Base-by-base conservation (phyloP, 2,888 invertebrate genomes). In the Meteorus colon region DNA sequence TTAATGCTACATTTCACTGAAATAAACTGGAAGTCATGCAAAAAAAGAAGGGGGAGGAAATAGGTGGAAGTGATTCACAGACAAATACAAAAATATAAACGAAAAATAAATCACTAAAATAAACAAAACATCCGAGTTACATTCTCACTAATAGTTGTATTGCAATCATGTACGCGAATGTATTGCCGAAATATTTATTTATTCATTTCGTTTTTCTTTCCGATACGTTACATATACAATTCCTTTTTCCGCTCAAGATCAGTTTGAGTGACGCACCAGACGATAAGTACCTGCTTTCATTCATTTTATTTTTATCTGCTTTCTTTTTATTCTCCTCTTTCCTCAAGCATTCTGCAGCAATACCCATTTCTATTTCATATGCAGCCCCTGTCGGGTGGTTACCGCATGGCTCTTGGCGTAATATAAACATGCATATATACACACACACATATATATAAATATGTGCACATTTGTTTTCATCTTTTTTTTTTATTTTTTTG, bases 281-380 rank as follows among this genome's bases (percentile, higher is more conserved):
- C 78, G 81, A 81, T 81, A 81, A 81, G 79, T 78, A 80, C 70
- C 60, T 76, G 74, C 76, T 73, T 77, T 69, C 67, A 72, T 75
- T 74, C 66, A 75, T 75, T 74, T 74, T 73, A 14, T 71, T 79
- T 76, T 70, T 65, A 76, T 79, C 27, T 73, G 74, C 75, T 74
- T 78, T 75, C 76, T 73, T 79, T 74, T 73, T 75, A 72, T 74
- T 75, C 51, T 48, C 34, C 45, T 73, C 12, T 62, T 72, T 74
- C 72, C 67, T 45, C 68, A 72, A 55, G 55, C 68, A 51, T 51
- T 74, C 29, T 77, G 70, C 67, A 72, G 59, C 60, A 71, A 16
- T 71, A 71, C 48, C 31, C 66, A 29, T 41, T 14, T 55, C 71
- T 75, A 71, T 71, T 75, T 75, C 67, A 66, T 72, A 75, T 75